Evolutionary conservation across 1,140 invertebrate species (phyloP), one percentile per base, ranked within the genome.

Genomic region (Drosophila novamexicana): DNA sequence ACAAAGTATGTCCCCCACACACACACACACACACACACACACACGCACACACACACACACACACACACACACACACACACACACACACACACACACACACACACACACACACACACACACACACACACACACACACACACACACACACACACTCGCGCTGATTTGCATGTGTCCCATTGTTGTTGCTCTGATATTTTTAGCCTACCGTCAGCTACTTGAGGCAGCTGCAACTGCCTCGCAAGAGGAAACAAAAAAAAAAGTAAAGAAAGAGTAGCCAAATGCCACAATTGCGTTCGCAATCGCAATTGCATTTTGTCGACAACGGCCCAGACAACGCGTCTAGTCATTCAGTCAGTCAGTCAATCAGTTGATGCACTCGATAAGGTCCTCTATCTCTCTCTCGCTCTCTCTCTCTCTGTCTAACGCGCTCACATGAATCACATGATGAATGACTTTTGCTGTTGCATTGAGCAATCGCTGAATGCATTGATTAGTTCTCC

Each of bases 261-360:
- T 18, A 22, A 22, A 22, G 14, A 42, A 47, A 8, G n/a, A 50
- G 62, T 64, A 81, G 57, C 45, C 79, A 88, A 86, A 86, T 70
- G 76, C 72, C 83, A 73, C 62, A 63, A 77, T 71, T 67, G 49
- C 78, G 62, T 59, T 74, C 72, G 68, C 62, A 81, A 70, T 45
- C 29, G 50, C 79, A 75, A 67, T 75, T 68, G 57, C 71, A 80
- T 42, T 36, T 29, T 57, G 54, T 50, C n/a, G 39, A 40, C 56
- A 44, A 49, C 68, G 40, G 56, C 44, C 75, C 78, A 88, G 83
- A 86, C 83, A 86, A 86, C 88, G 66, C 75, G 83, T 86, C 83
- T 86, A 88, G 56, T 59, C 50, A 57, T 22, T 47, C 47, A 59
- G 39, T 67, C 56, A 73, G 47, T 66, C 69, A 72, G 49, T 72